Percentiles rank a stretch among this genome's conserved stretches.
Evolutionary conservation across 2,888 invertebrate genomes (phyloP).

Genomic region (Eupithecia dodoneata): DNA sequence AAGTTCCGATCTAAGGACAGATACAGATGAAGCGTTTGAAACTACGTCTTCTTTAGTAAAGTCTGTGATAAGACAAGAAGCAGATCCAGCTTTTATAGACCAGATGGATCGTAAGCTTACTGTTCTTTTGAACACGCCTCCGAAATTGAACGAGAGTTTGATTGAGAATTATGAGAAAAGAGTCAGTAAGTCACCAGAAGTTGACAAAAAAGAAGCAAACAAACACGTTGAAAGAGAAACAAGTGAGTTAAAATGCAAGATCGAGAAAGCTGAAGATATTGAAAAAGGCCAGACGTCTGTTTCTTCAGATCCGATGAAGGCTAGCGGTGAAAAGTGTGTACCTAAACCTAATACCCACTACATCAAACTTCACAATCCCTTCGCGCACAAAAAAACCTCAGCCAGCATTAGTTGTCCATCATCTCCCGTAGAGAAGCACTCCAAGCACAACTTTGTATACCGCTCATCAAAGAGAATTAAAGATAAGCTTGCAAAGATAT

Average conservation of each 20-base stretch:
- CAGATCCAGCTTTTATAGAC: constrained; percentile 61
- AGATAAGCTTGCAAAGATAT: constrained; percentile 71
- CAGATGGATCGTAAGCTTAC: constrained; percentile 71
- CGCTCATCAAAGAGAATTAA: constrained; percentile 76
- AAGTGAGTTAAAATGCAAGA: constrained; percentile 25
- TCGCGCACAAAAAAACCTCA: constrained; percentile 69
- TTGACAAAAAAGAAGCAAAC: constrained; percentile 14
- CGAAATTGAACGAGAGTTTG: constrained; percentile 45
- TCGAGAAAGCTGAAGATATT: constrained; percentile 36
- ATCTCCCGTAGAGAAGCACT: constrained; percentile 73
- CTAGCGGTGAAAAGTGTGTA: constrained; percentile 62
- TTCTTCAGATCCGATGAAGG: constrained; percentile 46
- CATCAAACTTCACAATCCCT: constrained; percentile 75
- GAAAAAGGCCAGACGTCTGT: constrained; percentile 44
- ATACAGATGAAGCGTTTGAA: constrained; percentile 75
- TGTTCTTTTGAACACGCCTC: constrained; percentile 50
- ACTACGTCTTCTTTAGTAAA: constrained; percentile 85
- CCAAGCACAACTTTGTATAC: constrained; percentile 72
- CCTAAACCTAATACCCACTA: constrained; percentile 60
- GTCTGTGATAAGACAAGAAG: constrained; percentile 75
- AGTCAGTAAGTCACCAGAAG: constrained; percentile 13
- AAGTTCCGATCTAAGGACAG: constrained; percentile 77
- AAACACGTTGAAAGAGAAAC: constrained; percentile 19
- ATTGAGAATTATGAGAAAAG: constrained; percentile 32
- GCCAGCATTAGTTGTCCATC: constrained; percentile 77